Evolutionary conservation across 2,113 vertebrate genomes (phyloP).

Genomic region (Melozone crissalis): DNA sequence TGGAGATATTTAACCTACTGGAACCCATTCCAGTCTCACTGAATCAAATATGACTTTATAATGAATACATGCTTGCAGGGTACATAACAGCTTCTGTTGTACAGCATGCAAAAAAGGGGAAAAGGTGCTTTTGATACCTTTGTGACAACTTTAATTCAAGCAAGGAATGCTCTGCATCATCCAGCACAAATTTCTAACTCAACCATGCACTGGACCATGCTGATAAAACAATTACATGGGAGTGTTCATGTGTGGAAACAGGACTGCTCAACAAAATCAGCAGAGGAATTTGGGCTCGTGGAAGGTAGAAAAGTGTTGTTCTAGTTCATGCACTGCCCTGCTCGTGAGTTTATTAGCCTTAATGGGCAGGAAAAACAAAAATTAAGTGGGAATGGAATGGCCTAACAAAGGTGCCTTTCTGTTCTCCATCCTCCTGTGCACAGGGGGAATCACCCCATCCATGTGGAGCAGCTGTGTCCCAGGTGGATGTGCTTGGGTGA

Average conservation of each 20-base stretch:
- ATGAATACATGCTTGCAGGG: background rate
- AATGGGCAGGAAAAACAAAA: background rate
- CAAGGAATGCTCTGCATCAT: background rate
- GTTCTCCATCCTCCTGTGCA: background rate
- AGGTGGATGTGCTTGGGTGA: rapidly evolving
- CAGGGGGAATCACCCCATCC: no score
- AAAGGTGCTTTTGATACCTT: background rate
- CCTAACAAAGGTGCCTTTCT: rapidly evolving
- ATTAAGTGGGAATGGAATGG: background rate
- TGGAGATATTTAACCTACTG: conserved; percentile 15
- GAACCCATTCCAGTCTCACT: background rate
- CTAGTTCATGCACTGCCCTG: background rate
- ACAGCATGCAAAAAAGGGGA: background rate
- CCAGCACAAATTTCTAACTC: background rate
- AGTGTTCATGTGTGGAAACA: background rate
- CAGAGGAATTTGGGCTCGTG: background rate
- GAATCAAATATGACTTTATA: background rate
- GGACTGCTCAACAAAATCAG: background rate
- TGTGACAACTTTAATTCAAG: background rate
- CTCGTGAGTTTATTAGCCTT: background rate
- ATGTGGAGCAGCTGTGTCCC: background rate
- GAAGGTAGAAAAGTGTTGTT: background rate
- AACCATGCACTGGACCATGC: background rate
- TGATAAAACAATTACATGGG: background rate
- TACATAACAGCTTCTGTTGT: background rate